phyloP scores from a whole-genome alignment of 2,888 invertebrate genomes.

The Cetonia aurata region DNA sequence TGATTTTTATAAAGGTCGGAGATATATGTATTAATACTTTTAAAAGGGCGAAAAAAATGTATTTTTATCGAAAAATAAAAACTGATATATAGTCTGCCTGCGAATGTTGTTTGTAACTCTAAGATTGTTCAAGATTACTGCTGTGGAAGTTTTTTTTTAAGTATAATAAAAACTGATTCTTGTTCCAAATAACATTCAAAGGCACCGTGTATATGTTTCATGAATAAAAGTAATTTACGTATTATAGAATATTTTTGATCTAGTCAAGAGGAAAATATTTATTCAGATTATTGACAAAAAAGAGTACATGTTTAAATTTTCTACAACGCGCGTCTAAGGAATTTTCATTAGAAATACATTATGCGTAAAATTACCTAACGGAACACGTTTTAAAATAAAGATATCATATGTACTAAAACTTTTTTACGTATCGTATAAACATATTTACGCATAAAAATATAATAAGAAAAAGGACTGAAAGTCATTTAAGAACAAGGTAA shows the following conservation, averaged over 20 bases:
- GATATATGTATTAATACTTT: too few species aligned
- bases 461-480: slow-evolving; percentile 23
- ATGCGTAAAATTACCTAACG: background rate
- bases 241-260: slow-evolving; percentile 38
- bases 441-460: slow-evolving; percentile 1
- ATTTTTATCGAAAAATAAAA: background rate
- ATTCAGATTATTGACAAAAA: slow-evolving; percentile 8
- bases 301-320: slow-evolving; percentile 44
- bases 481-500: slow-evolving; percentile 5
- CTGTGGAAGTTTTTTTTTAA: too few species aligned
- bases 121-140: too few species aligned
- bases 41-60: too few species aligned
- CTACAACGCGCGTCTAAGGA: slow-evolving; percentile 45
- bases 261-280: slow-evolving; percentile 36
- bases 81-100: too few species aligned
- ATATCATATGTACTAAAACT: slow-evolving; percentile 28
- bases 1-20: too few species aligned
- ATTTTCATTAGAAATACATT: slow-evolving; percentile 34
- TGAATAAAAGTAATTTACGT: slow-evolving; percentile 13
- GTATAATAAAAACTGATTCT: slow-evolving; percentile 27
- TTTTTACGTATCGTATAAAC: slow-evolving; percentile 16
- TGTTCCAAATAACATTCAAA: slow-evolving; percentile 5
- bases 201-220: background rate
- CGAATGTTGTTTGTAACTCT: too few species aligned
- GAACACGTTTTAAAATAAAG: slow-evolving; percentile 16